A percentile compares a stretch with the other conserved stretches of the same genome.
phyloP scores from a whole-genome alignment of 2,888 invertebrate species.

The Oxyscelio sp. region DNA sequence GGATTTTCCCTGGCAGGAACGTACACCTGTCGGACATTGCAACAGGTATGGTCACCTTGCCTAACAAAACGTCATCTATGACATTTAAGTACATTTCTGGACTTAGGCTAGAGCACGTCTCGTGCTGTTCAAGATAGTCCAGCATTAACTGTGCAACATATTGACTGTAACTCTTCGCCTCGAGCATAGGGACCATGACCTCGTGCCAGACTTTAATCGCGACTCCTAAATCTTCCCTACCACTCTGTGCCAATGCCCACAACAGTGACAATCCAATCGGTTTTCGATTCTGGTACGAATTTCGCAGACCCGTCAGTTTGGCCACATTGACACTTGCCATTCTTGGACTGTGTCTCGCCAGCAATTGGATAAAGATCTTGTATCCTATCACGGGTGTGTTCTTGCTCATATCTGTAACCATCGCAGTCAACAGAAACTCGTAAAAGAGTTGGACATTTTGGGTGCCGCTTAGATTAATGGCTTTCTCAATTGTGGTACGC shows the following conservation, averaged over 20 bases:
- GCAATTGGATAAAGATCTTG: constrained; percentile 92
- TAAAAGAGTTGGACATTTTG: constrained; percentile 92
- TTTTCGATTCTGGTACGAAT: constrained; percentile 94
- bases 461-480: constrained; percentile 91
- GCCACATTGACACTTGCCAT: constrained; percentile 90
- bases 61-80: constrained; percentile 90
- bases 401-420: constrained; percentile 93
- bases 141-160: constrained; percentile 91
- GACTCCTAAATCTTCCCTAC: constrained; percentile 90
- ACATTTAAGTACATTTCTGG: constrained; percentile 91
- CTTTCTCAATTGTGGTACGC: constrained; percentile 88
- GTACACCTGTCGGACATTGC: too few species aligned
- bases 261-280: constrained; percentile 92
- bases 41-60: constrained; percentile 90
- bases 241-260: constrained; percentile 94
- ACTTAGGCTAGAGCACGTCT: constrained; percentile 88
- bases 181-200: constrained; percentile 92
- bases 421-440: constrained; percentile 91
- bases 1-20: too few species aligned
- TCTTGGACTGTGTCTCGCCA: constrained; percentile 91
- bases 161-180: constrained; percentile 92
- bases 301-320: constrained; percentile 91
- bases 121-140: constrained; percentile 89
- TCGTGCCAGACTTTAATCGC: constrained; percentile 94
- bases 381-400: constrained; percentile 91